These are phyloP conservation scores for Epizoanthus rinbou DNA, from an alignment of 92 coral and sea anemone genomes.

Conservation along the genomic window DNA sequence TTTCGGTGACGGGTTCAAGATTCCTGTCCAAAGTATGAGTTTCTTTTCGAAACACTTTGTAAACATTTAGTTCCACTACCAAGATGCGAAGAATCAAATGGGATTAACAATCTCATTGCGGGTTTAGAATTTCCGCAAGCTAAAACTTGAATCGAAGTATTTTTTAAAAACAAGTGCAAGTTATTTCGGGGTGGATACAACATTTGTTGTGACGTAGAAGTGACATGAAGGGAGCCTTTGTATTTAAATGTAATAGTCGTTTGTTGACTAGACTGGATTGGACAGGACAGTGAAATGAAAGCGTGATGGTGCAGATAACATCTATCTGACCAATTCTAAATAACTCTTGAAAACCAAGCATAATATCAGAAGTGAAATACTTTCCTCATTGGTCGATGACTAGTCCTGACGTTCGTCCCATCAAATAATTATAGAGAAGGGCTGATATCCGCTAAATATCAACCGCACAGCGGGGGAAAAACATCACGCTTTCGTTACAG, in stretches of 20 bases:
- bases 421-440: conserved; percentile 40
- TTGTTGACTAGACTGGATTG: conserved; percentile 32
- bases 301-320: background rate
- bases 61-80: background rate
- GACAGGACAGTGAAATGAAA: conserved; percentile 19
- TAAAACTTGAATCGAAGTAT: background rate
- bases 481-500: conserved; percentile 24
- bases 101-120: background rate
- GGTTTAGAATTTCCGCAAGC: conserved; percentile 19
- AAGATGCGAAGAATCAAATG: background rate
- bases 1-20: conserved; percentile 24
- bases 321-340: conserved; percentile 16
- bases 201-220: background rate
- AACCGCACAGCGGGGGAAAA: conserved; percentile 47
- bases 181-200: too few relatives aligned
- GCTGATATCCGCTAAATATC: conserved; percentile 37
- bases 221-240: background rate
- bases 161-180: background rate
- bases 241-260: conserved; percentile 8
- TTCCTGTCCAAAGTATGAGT: conserved; percentile 18
- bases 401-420: conserved; percentile 31
- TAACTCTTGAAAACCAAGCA: conserved; percentile 1
- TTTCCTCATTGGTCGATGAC: conserved; percentile 16
- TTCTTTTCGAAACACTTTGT: background rate
- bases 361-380: background rate